These are phyloP conservation scores for Melanerpes formicivorus DNA, from an alignment of 2,113 vertebrate genomes.

Conservation along the genomic window DNA sequence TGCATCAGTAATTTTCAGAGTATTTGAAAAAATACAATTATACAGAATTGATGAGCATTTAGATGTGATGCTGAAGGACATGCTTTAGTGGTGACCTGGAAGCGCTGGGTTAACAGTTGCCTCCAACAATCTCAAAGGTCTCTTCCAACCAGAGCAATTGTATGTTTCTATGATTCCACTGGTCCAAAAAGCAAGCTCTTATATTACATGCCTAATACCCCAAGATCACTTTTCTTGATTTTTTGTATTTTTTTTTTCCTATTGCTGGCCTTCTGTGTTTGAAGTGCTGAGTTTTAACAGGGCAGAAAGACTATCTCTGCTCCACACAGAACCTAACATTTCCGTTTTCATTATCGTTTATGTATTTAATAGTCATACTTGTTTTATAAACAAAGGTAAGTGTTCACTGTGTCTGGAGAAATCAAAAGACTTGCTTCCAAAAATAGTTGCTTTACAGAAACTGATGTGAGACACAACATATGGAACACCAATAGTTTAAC, in stretches of 20 bases:
- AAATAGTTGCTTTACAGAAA: neutral
- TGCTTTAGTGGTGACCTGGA: too few species aligned
- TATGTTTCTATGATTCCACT: neutral
- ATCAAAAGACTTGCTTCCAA: neutral
- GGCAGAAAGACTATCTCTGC: neutral
- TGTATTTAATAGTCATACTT: neutral
- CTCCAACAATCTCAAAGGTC: too few species aligned
- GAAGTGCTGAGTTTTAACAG: neutral
- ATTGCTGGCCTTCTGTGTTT: neutral
- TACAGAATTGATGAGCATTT: neutral
- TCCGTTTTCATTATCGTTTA: neutral
- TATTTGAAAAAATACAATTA: neutral
- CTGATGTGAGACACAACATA: neutral
- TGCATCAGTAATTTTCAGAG: neutral
- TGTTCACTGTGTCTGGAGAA: neutral
- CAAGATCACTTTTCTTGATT: neutral
- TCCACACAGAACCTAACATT: neutral
- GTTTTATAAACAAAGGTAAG: slow-evolving; percentile 3
- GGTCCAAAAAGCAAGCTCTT: neutral
- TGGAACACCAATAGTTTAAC: neutral
- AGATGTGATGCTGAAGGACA: too few species aligned
- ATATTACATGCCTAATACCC: neutral
- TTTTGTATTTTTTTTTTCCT: neutral
- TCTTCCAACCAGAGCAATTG: too few species aligned
- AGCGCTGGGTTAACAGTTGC: too few species aligned